phyloP scores from a whole-genome alignment of 2,797 vertebrate species.

The Chaenodraco wilsoni region DNA sequence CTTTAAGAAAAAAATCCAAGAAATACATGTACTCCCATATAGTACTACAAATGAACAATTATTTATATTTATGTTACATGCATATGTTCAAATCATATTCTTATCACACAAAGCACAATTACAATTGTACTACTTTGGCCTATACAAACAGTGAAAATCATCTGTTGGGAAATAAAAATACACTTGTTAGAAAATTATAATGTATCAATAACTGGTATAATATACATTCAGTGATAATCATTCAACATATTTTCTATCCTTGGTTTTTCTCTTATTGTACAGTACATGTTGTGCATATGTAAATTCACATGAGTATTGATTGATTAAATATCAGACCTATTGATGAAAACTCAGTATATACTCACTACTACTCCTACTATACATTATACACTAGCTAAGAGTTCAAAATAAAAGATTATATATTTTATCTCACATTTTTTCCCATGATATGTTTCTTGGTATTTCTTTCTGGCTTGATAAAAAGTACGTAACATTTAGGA shows the following conservation, averaged over 20 bases:
- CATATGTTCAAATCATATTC: not conserved
- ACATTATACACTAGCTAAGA: not conserved
- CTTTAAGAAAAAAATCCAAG: not conserved
- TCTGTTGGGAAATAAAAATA: not conserved
- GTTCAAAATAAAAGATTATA: not conserved
- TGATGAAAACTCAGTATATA: not conserved
- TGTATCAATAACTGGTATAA: not conserved
- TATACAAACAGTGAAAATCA: not conserved
- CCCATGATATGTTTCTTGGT: conserved; percentile 77
- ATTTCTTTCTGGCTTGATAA: conserved; percentile 81
- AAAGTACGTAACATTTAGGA: conserved; percentile 83
- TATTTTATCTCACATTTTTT: conserved; percentile 35
- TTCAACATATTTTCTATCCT: not conserved
- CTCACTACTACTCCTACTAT: not conserved
- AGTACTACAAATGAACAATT: not conserved
- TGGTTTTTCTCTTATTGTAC: too few species aligned
- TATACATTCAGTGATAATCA: not conserved
- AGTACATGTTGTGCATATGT: not conserved
- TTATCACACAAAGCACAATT: not conserved
- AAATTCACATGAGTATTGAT: not conserved
- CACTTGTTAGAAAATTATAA: not conserved
- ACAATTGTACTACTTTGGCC: not conserved
- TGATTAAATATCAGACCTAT: not conserved
- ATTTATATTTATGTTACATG: not conserved
- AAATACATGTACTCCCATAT: not conserved